These are phyloP conservation scores for Drosophila helvetica DNA, from an alignment of 2,888 invertebrate genomes.

Conservation along the genomic window DNA sequence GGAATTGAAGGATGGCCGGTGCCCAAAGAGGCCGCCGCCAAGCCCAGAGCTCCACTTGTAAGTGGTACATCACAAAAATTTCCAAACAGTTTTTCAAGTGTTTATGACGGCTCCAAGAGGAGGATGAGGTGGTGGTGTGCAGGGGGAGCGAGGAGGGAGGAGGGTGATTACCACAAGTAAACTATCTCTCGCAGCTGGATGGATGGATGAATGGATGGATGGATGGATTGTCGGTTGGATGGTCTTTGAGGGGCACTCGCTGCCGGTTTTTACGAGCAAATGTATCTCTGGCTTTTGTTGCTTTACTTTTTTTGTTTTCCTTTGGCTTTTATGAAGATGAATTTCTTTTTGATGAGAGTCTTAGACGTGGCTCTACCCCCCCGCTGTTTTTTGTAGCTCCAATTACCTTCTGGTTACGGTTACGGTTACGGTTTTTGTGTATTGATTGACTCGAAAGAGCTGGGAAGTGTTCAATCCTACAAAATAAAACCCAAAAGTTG, in stretches of 20 bases:
- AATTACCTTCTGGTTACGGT: constrained; percentile 53
- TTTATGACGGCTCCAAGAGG: constrained; percentile 52
- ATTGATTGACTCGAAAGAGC: constrained; percentile 30
- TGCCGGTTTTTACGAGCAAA: constrained; percentile 38
- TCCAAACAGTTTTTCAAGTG: constrained; percentile 77
- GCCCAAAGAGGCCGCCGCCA: constrained; percentile 7
- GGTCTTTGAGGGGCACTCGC: constrained; percentile 15
- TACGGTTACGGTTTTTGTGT: constrained; percentile 52
- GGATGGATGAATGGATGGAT: not conserved
- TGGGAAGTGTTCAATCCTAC: too few relatives aligned
- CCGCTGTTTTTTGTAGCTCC: constrained; percentile 58
- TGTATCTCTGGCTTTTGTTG: constrained; percentile 18
- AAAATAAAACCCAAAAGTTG: constrained; percentile 4
- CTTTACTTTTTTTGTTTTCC: constrained; percentile 3
- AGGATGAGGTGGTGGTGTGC: not conserved
- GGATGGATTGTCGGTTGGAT: constrained; percentile 21
- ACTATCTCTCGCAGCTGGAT: constrained; percentile 70
- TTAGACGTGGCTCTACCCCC: constrained; percentile 39
- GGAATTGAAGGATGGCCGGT: constrained; percentile 2
- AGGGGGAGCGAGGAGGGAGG: not conserved
- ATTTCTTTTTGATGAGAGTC: constrained; percentile 74
- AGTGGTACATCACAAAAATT: constrained; percentile 73
- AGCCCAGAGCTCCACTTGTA: constrained; percentile 51
- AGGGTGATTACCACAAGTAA: constrained; percentile 71
- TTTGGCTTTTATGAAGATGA: constrained; percentile 72